Evolutionary conservation across 1,140 invertebrate species (phyloP), one percentile per base, ranked within the genome.

Genomic region (Wasmannia auropunctata): DNA sequence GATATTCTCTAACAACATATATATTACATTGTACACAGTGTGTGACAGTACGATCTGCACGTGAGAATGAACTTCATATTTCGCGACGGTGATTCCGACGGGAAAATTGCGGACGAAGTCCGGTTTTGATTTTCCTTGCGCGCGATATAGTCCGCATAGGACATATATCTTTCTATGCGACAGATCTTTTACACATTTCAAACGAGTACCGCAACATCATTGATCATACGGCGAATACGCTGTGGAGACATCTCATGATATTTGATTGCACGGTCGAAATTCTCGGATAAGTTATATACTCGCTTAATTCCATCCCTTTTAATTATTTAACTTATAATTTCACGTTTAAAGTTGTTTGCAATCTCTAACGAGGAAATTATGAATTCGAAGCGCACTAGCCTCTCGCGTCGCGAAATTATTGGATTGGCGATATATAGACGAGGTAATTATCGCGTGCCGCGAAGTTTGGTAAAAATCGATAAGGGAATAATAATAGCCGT

Each of bases 401-500:
- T 10, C 28, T 83, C 67, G 65, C 14, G 58, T 43, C 1, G 54
- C 72, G 34, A n/a, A n/a, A n/a, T 62, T 63, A 79, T 40, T 22
- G 28, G 10, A 70, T n/a, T 11, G 10, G 22, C 31, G 37, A 31
- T 63, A 8, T 11, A 63, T 11, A 1, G n/a, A n/a, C 16, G 10
- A 11, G 7, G n/a, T 81, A 81, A 81, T 81, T 81, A 72, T 81
- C 51, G 11, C 51, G n/a, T 46, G 22, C 25, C 25, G 11, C 65
- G 19, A 25, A 40, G 49, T 58, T 72, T 28, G 37, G 58, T 43
- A 74, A 83, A 83, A 83, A 22, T n/a, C 51, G 79, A 83, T 83
- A 83, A 81, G n/a, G 19, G 79, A 56, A 46, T 74, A 83, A 72
- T 83, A 83, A 83, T 40, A 83, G 40, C 8, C 8, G 16, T 2